Base-by-base conservation (phyloP, 37 sponge, comb jelly and placozoan genomes). In the Dysidea cf. avara region DNA sequence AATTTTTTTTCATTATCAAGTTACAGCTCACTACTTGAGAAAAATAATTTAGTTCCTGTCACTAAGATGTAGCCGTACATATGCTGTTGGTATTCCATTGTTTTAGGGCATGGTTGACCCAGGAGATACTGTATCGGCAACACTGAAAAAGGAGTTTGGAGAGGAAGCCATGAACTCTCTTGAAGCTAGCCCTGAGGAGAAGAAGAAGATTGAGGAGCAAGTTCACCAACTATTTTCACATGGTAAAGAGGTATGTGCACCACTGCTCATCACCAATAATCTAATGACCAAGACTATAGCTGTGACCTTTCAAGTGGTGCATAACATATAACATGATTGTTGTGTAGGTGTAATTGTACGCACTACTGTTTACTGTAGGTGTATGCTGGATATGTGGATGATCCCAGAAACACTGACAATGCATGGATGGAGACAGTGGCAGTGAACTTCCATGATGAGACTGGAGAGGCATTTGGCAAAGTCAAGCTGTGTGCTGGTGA, bases 361-460 rank as follows among this genome's bases (percentile, higher is more conserved):
- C n/a, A n/a, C n/a, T n/a, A n/a, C n/a, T n/a, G n/a, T n/a, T n/a
- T n/a, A n/a, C 22, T 43, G 28, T 58, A 94, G 87, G 46, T 98
- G 34, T 98, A 98, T 81, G 77, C 79, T 11, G 99, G 99, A 2
- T 98, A 94, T 70, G 99, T 94, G 50, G 99, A 98, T 69, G 99
- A 98, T 37, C 92, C 93, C 22, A 54, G 99, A 1, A 98, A 98
- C 78, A 98, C 99, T 1, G 99, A 98, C 88, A 94, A 98, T 51
- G 84, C 99, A 34, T 98, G 99, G 99, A 98, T 98, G 99, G 99
- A 98, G 50, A 98, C 99, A 13, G 95, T 98, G 16, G 99, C 92
- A 0, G 49, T 77, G 1, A 98, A 98, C 79, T 98, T 94, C 78
- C 99, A 98, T 65, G 99, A 98, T 66, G 87, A 88, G 30, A 69